Evolutionary conservation across 1,140 invertebrate species (phyloP).

Genomic region (Homalodisca vitripennis): DNA sequence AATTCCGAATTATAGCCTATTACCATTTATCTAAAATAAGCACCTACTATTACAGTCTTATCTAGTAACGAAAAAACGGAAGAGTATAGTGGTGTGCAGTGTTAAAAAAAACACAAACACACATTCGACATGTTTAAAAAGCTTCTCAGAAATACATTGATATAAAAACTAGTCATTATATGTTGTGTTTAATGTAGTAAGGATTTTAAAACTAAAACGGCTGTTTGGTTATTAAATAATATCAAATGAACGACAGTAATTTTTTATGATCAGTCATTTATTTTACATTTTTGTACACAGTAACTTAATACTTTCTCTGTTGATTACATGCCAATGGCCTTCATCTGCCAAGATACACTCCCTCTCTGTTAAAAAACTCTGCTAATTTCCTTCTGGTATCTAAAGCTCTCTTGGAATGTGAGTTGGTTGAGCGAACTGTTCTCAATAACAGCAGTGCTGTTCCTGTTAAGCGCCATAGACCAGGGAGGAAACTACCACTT

Average conservation of each 20-base stretch:
- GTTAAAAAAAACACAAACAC: too few relatives aligned
- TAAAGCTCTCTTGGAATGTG: constrained; percentile 4
- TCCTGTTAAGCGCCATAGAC: constrained; percentile 14
- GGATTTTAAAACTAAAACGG: constrained; percentile 4
- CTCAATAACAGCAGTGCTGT: constrained; percentile 19
- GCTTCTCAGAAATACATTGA: too few relatives aligned
- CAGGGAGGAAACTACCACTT: neutral
- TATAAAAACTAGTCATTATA: too few relatives aligned
- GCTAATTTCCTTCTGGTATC: constrained; percentile 19
- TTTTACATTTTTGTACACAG: neutral
- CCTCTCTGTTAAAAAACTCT: constrained; percentile 12
- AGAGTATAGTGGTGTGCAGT: too few relatives aligned
- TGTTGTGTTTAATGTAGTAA: too few relatives aligned
- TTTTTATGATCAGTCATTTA: neutral
- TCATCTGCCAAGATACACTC: constrained; percentile 16
- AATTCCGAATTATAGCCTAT: too few relatives aligned
- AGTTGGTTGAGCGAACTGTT: constrained; percentile 13
- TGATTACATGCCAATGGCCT: constrained; percentile 19
- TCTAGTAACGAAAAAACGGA: too few relatives aligned
- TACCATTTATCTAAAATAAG: too few relatives aligned
- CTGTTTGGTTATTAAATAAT: constrained; percentile 9
- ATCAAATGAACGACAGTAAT: neutral
- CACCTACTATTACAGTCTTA: too few relatives aligned
- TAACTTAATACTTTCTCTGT: neutral
- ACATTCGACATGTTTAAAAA: too few relatives aligned